Evolutionary conservation across 30 jellyfish, hydroid and myxozoan species (phyloP), one percentile per base, ranked within the genome.

Genomic region (Pelagia noctiluca): DNA sequence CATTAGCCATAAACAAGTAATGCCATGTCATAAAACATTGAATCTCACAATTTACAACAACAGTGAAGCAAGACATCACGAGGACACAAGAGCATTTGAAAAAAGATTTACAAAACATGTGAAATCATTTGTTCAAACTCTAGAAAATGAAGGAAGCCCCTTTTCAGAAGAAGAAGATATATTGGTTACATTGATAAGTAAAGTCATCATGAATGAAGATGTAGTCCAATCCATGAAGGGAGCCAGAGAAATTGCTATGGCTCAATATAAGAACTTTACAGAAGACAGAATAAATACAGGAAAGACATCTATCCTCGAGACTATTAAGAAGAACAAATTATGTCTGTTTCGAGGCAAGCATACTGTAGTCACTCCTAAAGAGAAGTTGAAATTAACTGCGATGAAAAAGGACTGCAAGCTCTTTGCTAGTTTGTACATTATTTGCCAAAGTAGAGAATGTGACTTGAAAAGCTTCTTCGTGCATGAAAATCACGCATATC

Each of bases 381-480:
- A n/a, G 35, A 25, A 65, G 57, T 22, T 21, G 78, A 31, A 24
- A 31, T 19, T 65, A 3, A 22, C 63, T 13, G 53, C 57, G 12
- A 13, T 65, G 78, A 65, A 65, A 65, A 21, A 65, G 29, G 78
- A 65, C 78, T 34, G 78, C 35, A 19, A 28, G 22, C 78, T 65
- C 50, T 65, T 65, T 65, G 29, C 78, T 21, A 24, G 78, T 10
- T 34, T 65, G 24, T 65, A 21, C 57, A 31, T 65, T 22, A 34
- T 34, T 65, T 65, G 78, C 62, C 78, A 65, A 34, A 34, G 29
- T 24, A 24, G 78, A 10, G 57, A 31, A 19, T 28, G 78, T 7
- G 35, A 65, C 29, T 31, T 65, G 53, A 34, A 65, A 65, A n/a
- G 35, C 7, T 65, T n/a, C n/a, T n/a, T n/a, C n/a, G n/a, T n/a